Evolutionary conservation across 2,888 invertebrate genomes (phyloP), one percentile per base, ranked within the genome.

Genomic region (Spodoptera exigua): DNA sequence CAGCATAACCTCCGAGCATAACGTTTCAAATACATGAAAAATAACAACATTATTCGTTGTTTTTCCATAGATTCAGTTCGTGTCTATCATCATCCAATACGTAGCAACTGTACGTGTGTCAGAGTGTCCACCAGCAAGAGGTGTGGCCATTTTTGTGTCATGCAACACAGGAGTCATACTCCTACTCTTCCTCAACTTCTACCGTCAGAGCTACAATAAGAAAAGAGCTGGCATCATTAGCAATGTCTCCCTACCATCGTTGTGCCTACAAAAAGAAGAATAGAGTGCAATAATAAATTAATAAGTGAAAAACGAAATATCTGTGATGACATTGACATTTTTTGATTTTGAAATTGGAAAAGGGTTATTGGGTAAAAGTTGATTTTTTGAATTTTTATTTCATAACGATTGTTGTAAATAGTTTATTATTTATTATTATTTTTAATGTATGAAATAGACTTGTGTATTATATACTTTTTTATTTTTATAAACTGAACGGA

Each of bases 131-230:
- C 95, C 95, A 0, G 94, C 96, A 0, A 95, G 92, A 79, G 88
- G 92, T 0, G 86, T 96, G 0, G 92, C 95, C 0, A 85, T 91
- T n/a, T 95, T 96, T 73, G 92, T 96, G 17, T 87, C 91, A 0
- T 81, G 93, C 44, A 96, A 96, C 80, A 94, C 95, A 0, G 75
- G 79, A 0, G 90, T 96, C 27, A 95, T 96, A 75, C 84, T 96
- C 0, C 91, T 96, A 48, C 92, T 96, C 16, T 96, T 96, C 80
- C 86, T 95, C 3, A 95, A 96, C 69, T 96, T 96, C 83, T 96
- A 96, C 68, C 79, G 85, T n/a, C 87, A 92, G 55, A 91, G 80
- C 52, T 93, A 93, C 60, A 81, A 79, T 9, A 83, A 84, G 21
- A 82, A 78, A 61, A 67, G 59, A 61, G 43, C 37, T 0, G 67